Conservation (phyloP, 2,113 vertebrate species). For the Callospermophilus lateralis region DNA sequence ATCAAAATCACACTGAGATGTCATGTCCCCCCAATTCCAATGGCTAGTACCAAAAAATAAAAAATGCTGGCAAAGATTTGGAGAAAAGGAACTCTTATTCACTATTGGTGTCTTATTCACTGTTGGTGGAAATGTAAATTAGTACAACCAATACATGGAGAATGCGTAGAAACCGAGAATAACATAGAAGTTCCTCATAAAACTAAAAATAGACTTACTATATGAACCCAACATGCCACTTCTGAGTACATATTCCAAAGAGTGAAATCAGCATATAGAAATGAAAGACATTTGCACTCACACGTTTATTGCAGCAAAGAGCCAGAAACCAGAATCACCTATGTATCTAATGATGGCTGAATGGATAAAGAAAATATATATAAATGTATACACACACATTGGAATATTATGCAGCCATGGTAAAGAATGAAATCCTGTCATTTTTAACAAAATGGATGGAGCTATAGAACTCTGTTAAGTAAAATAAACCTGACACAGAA, state of each 20-base stretch:
- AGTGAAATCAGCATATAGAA: background rate
- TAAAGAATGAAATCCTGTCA: background rate
- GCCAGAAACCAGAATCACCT: background rate
- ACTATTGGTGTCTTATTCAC: background rate
- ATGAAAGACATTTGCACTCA: background rate
- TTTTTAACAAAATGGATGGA: background rate
- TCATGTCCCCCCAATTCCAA: background rate
- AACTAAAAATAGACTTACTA: background rate
- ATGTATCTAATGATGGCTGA: background rate
- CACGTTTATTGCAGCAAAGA: too few relatives aligned
- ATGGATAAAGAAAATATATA: background rate
- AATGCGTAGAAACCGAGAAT: background rate
- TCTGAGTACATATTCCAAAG: background rate
- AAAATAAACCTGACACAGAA: background rate
- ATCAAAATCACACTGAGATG: background rate
- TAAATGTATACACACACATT: background rate
- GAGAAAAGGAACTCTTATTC: background rate
- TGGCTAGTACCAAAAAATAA: background rate
- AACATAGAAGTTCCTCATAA: background rate
- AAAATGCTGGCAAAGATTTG: background rate
- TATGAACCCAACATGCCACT: background rate
- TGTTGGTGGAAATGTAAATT: background rate
- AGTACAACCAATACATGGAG: background rate
- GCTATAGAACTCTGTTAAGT: background rate
- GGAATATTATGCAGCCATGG: background rate